Conservation (phyloP, 2,888 invertebrate species). For the Ennomos quercinarius region DNA sequence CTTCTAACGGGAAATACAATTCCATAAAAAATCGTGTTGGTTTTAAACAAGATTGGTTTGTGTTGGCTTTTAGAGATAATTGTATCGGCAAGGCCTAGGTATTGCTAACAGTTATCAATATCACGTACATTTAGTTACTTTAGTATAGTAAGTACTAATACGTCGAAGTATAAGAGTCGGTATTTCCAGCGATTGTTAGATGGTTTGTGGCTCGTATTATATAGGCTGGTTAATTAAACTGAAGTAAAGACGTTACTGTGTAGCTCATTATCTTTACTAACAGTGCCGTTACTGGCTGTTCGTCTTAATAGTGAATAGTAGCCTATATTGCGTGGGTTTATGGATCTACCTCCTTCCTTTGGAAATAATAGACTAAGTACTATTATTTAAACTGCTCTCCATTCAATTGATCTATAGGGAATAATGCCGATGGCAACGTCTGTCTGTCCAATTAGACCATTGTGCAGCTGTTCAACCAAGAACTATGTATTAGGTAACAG, state of each 20-base stretch:
- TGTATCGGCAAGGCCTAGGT: background rate
- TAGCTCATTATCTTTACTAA: constrained; percentile 46
- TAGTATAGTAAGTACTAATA: background rate
- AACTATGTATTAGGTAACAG: background rate
- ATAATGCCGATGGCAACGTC: constrained; percentile 10
- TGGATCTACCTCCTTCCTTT: constrained; percentile 4
- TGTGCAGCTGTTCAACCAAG: constrained; percentile 20
- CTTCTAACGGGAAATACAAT: background rate
- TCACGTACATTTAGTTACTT: constrained; percentile 7
- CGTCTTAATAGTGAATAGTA: constrained; percentile 41
- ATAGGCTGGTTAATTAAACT: constrained; percentile 46
- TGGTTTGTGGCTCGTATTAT: constrained; percentile 27
- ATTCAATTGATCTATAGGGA: constrained; percentile 20
- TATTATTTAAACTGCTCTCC: constrained; percentile 23
- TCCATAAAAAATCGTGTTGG: constrained; percentile 12
- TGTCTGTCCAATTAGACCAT: constrained; percentile 14
- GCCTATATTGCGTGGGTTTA: constrained; percentile 29
- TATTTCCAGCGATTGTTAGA: constrained; percentile 31
- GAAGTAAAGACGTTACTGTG: constrained; percentile 46
- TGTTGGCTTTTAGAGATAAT: too few relatives aligned
- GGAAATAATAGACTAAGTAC: constrained; percentile 10
- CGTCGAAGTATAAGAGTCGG: too few relatives aligned
- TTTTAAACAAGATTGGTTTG: background rate
- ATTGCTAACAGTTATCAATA: constrained; percentile 5
- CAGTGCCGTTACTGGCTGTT: constrained; percentile 39